Evolutionary conservation across 1,140 invertebrate species (phyloP).

Genomic region (Tribolium castaneum): DNA sequence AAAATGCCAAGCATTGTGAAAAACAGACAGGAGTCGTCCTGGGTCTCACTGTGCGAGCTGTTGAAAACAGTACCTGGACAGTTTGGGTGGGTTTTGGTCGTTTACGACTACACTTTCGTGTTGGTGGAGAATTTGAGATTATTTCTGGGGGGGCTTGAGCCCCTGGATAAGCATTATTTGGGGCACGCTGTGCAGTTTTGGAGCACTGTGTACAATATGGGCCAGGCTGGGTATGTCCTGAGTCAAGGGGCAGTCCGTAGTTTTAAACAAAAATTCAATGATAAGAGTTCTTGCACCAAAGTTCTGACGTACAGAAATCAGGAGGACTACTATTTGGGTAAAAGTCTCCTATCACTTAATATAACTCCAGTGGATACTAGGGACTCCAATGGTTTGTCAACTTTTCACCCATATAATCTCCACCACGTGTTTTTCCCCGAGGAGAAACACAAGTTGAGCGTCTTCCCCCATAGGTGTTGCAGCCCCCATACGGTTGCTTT

Average conservation of each 20-base stretch:
- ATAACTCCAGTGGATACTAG: slow-evolving; percentile 54
- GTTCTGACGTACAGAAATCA: slow-evolving; percentile 53
- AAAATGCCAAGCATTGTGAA: slow-evolving; percentile 51
- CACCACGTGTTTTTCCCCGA: slow-evolving; percentile 55
- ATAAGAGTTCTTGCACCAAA: slow-evolving; percentile 40
- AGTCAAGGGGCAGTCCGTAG: slow-evolving; percentile 50
- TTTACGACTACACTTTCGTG: slow-evolving; percentile 56
- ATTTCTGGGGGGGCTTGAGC: slow-evolving; percentile 51
- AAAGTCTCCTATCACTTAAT: slow-evolving; percentile 53
- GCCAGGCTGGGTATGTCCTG: slow-evolving; percentile 56
- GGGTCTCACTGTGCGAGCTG: slow-evolving; percentile 52
- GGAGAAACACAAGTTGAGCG: slow-evolving; percentile 51
- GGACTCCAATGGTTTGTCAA: slow-evolving; percentile 54
- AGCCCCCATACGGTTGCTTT: slow-evolving; percentile 57
- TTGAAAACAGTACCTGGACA: slow-evolving; percentile 43
- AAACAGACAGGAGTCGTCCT: slow-evolving; percentile 51
- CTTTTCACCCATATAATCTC: slow-evolving; percentile 58
- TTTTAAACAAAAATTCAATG: slow-evolving; percentile 47
- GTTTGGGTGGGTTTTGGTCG: slow-evolving; percentile 56
- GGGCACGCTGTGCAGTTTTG: slow-evolving; percentile 58
- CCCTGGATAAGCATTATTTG: slow-evolving; percentile 55
- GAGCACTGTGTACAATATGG: slow-evolving; percentile 54
- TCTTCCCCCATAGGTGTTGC: slow-evolving; percentile 58
- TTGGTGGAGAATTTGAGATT: slow-evolving; percentile 58
- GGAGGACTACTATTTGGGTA: slow-evolving; percentile 59